phyloP scores from a whole-genome alignment of 1,140 invertebrate species.

The Drosophila ambigua region DNA sequence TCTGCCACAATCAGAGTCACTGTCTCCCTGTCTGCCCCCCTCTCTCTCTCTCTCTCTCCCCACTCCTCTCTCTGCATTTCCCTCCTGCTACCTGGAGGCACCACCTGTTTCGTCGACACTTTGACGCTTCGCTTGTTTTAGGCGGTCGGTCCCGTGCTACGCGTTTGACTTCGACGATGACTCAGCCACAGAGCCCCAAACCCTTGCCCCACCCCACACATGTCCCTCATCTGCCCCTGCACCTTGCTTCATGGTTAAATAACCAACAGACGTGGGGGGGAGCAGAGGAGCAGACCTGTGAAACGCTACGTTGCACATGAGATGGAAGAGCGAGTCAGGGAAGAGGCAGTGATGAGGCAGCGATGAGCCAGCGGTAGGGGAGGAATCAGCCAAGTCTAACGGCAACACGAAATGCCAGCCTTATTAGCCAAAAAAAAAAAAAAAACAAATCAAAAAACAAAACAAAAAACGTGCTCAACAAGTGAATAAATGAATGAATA shows the following conservation, averaged over 20 bases:
- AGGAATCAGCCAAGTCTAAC: constrained; percentile 15
- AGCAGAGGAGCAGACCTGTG: constrained; percentile 6
- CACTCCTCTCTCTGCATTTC: neutral
- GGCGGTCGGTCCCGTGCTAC: constrained; percentile 50
- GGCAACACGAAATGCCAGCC: constrained; percentile 9
- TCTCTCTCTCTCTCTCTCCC: neutral
- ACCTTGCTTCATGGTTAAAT: constrained; percentile 63
- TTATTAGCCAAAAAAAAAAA: constrained; percentile 34
- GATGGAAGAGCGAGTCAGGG: neutral
- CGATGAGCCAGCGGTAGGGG: too few relatives aligned
- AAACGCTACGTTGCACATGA: constrained; percentile 63
- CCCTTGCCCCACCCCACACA: constrained; percentile 13
- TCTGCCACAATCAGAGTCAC: constrained; percentile 53
- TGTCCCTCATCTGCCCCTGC: neutral
- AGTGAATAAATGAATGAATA: constrained; percentile 39
- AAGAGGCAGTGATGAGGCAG: neutral
- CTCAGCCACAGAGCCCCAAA: constrained; percentile 30
- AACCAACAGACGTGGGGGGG: constrained; percentile 37
- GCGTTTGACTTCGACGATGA: constrained; percentile 39
- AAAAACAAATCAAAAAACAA: neutral
- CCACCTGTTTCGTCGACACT: constrained; percentile 74
- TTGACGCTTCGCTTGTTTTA: constrained; percentile 72
- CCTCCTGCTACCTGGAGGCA: constrained; percentile 7
- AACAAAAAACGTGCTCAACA: constrained; percentile 27
- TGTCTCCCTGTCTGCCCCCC: neutral